Evolutionary conservation across 2,113 vertebrate species (phyloP), one percentile per base, ranked within the genome.

Genomic region (Eupsittula cactorum): DNA sequence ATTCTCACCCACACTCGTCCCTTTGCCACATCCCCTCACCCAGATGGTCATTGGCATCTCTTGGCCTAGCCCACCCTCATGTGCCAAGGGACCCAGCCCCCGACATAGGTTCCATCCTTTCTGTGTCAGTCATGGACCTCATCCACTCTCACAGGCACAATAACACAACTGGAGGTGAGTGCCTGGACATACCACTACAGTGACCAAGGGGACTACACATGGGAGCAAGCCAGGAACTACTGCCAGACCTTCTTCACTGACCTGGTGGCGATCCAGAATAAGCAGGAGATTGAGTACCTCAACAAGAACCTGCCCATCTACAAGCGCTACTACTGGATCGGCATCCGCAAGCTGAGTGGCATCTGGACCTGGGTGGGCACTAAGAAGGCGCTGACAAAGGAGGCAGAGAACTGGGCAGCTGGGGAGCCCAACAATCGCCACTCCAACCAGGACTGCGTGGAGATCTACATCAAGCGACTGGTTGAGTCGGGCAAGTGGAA

Each of bases 341-440:
- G 99, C 33, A 99, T 99, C 88, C 98, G 99, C 87, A 99, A 98
- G 96, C 73, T 98, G 42, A 31, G 95, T 0, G 29, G 96, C 4
- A 41, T 18, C 16, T 99, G 99, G 99, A 99, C 98, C 75, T 99
- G 99, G 99, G 98, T 99, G 21, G 99, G 99, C 80, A 99, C 99
- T 63, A 97, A 90, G 35, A 99, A 99, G 82, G 3, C 10, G 0
- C 98, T 99, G 95, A 99, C 98, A 0, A 5, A 74, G 21, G 98
- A 99, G 60, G 99, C 98, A 0, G 97, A 98, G 90, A 99, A 99
- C 98, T 99, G 99, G 99, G 99, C 99, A 3, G 3, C 3, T 0
- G 60, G 91, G 0, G 99, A 99, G 81, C 99, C 99, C 59, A 99
- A 99, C 92, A 99, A 99, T 65, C 98, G 93, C 65, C 68, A 20